Evolutionary conservation across 37 sponge, comb jelly and placozoan species (phyloP), one percentile per base, ranked within the genome.

Genomic region (Cliona cf. orientalis): DNA sequence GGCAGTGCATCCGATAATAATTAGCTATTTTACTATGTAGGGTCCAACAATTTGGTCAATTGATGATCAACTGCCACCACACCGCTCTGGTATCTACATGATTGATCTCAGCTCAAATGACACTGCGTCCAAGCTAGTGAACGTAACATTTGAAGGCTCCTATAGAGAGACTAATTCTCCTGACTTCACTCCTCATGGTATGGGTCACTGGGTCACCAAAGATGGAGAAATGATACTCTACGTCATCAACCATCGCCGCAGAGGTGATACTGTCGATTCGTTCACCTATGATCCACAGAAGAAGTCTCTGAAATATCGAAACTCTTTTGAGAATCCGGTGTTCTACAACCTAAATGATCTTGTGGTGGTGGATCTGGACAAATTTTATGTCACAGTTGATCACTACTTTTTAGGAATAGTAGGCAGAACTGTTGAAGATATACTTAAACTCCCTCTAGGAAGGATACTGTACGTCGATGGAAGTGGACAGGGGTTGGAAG

Each of bases 101-200:
- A 12, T 83, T 0, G 84, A 83, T 46, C 49, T 83, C 46, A 74
- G 75, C 36, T 28, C 33, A 9, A 37, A 68, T 1, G 2, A 65
- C 32, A 49, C 74, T 25, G 7, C 44, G 1, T 76, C 75, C 19
- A n/a, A n/a, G n/a, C n/a, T n/a, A n/a, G 40, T 74, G 3, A 63
- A 78, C 1, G 28, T 78, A 9, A 46, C 21, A 1, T 45, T 83
- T 6, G 67, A 74, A 28, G 68, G 66, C 0, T n/a, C 12, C 23
- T 73, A 26, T 26, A 31, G 43, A 23, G 42, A 58, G 25, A 3
- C 32, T 28, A 66, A 35, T 25, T 66, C 64, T 29, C 31, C 14
- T 6, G 53, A 74, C 22, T 83, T 83, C 35, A 46, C 4, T 2
- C 84, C 84, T 2, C 84, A 83, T 66, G 84, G 84, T 7, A 36